Base-by-base conservation (phyloP, 64 coral and sea anemone genomes). In the Pocillopora verrucosa region DNA sequence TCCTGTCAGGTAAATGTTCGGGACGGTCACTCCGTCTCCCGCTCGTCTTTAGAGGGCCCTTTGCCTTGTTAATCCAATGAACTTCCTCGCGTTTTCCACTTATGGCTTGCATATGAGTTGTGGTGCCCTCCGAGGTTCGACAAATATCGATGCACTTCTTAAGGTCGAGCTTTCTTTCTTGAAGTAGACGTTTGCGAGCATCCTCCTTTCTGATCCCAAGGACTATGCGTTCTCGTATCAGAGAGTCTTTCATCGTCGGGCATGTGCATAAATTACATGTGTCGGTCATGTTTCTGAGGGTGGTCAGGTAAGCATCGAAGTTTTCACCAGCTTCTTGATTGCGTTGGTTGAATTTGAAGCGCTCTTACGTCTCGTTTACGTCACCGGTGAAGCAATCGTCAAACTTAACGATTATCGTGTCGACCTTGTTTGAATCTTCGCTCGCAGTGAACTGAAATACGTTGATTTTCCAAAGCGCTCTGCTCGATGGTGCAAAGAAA, bases 241-340 rank as follows among this genome's bases (percentile, higher is more conserved):
- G 57, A 6, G 87, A 93, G 83, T 93, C 73, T 37, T 36, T 64
- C 72, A 89, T 34, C 26, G 25, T 9, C 13, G 11, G 79, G 11
- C 87, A 89, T 1, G 75, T 83, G n/a, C 87, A 94, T 61, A 94
- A 91, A 69, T 95, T 91, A 76, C 89, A 91, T 9, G 93, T 82
- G 88, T 95, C 87, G 11, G 84, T 67, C 72, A 95, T 56, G 78
- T 86, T 83, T 75, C 89, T 69, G 45, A 91, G 17, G 37, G 79
- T 77, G 26, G 76, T 87, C 9, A 91, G 26, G 41, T 90, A 94
- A 26, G 76, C 72, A 20, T 94, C 89, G 37, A 88, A 75, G 56
- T 3, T 74, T 87, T 91, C 89, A 17, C 84, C 84, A 77, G 13
- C 35, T 20, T 86, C 88, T 82, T 94, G 93, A 17, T 67, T 61